These are phyloP conservation scores for Setipinna tenuifilis DNA, from an alignment of 2,797 vertebrate species.

Conservation along the genomic window DNA sequence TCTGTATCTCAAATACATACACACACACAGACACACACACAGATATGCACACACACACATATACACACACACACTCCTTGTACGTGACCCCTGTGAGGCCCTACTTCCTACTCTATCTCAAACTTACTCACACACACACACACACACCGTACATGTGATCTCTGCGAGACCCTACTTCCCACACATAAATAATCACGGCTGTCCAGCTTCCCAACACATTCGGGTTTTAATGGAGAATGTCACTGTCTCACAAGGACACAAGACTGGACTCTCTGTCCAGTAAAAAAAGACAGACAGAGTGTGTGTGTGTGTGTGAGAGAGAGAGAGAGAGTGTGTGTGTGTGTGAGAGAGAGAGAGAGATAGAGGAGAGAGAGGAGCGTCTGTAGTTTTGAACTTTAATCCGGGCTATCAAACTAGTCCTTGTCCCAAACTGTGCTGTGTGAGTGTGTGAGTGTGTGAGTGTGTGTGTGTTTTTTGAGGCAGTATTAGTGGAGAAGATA, in stretches of 20 bases:
- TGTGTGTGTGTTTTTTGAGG: no score
- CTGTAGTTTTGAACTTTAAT: background rate
- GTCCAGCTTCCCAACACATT: background rate
- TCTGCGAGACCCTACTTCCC: background rate
- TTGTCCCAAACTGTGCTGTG: background rate
- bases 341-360: background rate
- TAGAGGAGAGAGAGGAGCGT: background rate
- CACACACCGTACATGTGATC: background rate
- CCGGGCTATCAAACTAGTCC: background rate
- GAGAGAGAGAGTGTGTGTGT: no score
- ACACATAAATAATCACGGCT: background rate
- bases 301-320: no score
- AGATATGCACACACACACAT: no score
- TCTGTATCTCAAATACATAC: no score
- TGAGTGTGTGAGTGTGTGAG: no score
- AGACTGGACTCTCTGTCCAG: background rate
- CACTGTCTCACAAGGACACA: background rate
- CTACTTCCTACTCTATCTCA: no score
- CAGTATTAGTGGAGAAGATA: background rate
- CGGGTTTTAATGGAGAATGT: conserved; percentile 8
- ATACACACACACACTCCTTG: no score
- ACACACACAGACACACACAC: no score
- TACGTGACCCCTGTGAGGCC: no score
- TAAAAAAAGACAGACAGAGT: background rate
- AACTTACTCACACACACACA: background rate